phyloP scores from a whole-genome alignment of 1,140 invertebrate species.

The Leptestheria dahalacensis region DNA sequence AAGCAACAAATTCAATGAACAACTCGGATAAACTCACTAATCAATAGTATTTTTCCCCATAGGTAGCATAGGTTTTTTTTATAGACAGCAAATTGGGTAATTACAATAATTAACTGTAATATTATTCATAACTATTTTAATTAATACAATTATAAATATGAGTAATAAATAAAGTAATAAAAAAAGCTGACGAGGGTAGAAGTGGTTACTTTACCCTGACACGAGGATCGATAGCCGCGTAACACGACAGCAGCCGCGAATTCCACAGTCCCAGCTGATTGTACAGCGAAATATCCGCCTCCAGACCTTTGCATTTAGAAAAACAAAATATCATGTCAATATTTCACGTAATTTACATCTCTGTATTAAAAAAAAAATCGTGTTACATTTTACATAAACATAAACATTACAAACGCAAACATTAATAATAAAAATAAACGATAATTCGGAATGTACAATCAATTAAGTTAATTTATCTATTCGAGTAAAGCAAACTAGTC shows the following conservation, averaged over 20 bases:
- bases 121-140: background rate
- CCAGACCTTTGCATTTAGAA: slow-evolving; percentile 30
- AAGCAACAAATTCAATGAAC: slow-evolving; percentile 14
- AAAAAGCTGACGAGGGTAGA: background rate
- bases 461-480: no score
- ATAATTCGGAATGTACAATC: no score
- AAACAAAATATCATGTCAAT: background rate
- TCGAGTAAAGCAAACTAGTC: no score
- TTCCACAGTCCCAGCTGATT: slow-evolving; percentile 42
- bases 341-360: background rate
- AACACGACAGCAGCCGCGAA: slow-evolving; percentile 36
- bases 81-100: no score
- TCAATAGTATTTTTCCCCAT: background rate
- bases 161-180: background rate
- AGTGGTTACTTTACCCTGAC: slow-evolving; percentile 25
- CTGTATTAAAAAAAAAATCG: background rate
- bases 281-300: slow-evolving; percentile 45
- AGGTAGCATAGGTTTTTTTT: background rate
- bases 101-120: background rate
- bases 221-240: slow-evolving; percentile 37
- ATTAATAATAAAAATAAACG: no score
- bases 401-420: no score
- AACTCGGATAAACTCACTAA: background rate
- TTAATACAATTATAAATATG: background rate
- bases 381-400: background rate